phyloP scores from a whole-genome alignment of 2,797 vertebrate species.

The Xenentodon cancila region DNA sequence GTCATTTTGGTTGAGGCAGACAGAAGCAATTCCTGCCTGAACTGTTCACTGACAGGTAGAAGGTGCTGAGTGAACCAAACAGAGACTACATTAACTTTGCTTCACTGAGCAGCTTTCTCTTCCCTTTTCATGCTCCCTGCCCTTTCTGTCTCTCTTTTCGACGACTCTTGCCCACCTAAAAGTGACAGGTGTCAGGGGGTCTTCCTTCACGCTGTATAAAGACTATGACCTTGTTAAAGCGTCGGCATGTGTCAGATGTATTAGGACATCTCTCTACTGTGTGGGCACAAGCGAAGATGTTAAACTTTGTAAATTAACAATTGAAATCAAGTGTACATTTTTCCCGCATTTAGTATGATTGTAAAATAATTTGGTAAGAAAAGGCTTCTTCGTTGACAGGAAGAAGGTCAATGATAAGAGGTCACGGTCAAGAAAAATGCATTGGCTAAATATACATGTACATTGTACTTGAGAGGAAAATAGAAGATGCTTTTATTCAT shows the following conservation, averaged over 20 bases:
- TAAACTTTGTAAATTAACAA: slow-evolving; percentile 1
- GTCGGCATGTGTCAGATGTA: slow-evolving; percentile 37
- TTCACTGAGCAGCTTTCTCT: slow-evolving; percentile 56
- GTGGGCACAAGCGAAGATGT: neutral
- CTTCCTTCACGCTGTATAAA: slow-evolving; percentile 51
- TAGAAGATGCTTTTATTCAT: too few species aligned
- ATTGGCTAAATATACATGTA: too few species aligned
- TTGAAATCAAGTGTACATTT: neutral
- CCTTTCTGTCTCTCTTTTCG: slow-evolving; percentile 24
- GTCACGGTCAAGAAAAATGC: too few species aligned
- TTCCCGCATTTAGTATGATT: slow-evolving; percentile 10
- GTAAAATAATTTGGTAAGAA: slow-evolving; percentile 9
- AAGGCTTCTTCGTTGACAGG: neutral
- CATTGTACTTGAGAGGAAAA: too few species aligned
- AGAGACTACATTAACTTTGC: slow-evolving; percentile 69
- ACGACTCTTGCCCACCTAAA: slow-evolving; percentile 28
- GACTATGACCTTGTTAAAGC: slow-evolving; percentile 59
- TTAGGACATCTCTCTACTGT: slow-evolving; percentile 24
- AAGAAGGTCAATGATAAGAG: too few species aligned
- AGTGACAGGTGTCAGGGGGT: slow-evolving; percentile 66
- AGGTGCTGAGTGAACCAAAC: slow-evolving; percentile 62
- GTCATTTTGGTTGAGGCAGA: slow-evolving; percentile 63
- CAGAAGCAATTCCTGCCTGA: slow-evolving; percentile 49
- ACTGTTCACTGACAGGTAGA: slow-evolving; percentile 68
- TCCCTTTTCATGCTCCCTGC: slow-evolving; percentile 32